phyloP scores from a whole-genome alignment of 2,113 vertebrate species.

The Quiscalus mexicanus region DNA sequence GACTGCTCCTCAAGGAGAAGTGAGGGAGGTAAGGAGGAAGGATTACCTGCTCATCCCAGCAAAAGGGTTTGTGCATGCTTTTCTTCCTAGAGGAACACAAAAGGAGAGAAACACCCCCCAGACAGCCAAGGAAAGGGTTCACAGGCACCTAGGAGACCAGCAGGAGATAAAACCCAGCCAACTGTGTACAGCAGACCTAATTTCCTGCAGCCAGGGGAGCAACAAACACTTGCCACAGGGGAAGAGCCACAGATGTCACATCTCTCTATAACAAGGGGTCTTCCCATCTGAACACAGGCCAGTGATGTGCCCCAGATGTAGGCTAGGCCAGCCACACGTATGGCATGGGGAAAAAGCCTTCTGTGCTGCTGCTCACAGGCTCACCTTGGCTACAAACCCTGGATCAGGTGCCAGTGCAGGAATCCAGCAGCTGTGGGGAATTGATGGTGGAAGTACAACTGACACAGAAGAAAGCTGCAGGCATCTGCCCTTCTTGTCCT shows the following conservation, averaged over 20 bases:
- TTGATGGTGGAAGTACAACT: background rate
- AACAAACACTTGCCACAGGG: background rate
- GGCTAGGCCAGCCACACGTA: rapidly evolving
- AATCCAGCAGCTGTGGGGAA: background rate
- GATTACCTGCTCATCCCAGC: background rate
- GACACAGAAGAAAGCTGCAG: background rate
- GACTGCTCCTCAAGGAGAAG: background rate
- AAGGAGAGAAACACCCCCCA: background rate
- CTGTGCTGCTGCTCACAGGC: background rate
- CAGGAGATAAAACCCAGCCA: background rate
- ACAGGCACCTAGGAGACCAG: background rate
- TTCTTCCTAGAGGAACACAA: background rate
- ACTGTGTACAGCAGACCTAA: background rate
- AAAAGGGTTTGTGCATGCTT: background rate
- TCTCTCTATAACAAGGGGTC: background rate
- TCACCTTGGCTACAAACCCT: background rate
- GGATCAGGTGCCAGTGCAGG: background rate
- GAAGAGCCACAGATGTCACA: background rate
- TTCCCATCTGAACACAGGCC: background rate
- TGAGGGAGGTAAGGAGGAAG: rapidly evolving
- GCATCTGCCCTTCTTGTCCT: background rate
- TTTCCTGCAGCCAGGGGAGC: background rate
- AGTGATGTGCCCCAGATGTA: background rate
- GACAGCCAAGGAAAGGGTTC: background rate
- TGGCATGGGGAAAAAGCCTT: background rate